Evolutionary conservation across 2,888 invertebrate species (phyloP).

Genomic region (Stegana nigrithorax): DNA sequence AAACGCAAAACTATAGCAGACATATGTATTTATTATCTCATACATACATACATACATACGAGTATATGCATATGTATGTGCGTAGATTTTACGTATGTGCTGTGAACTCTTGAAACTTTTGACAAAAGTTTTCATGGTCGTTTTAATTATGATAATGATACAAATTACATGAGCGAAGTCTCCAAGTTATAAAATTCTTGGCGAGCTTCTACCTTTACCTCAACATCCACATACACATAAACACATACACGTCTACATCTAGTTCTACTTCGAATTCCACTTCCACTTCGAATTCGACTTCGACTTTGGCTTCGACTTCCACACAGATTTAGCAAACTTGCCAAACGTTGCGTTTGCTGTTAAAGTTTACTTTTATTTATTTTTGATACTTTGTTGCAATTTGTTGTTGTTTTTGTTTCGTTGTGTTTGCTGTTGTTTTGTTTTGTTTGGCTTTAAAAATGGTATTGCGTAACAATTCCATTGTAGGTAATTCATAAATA

Average conservation of each 20-base stretch:
- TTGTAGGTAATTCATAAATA: constrained; percentile 25
- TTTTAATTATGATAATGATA: constrained; percentile 60
- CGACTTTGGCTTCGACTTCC: no score
- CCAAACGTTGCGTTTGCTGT: no score
- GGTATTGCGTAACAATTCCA: constrained; percentile 4
- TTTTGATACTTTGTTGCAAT: neutral
- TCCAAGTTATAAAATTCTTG: neutral
- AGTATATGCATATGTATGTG: no score
- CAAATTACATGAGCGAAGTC: constrained; percentile 47
- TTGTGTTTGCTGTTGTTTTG: no score
- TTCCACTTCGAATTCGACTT: no score
- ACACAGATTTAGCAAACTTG: no score
- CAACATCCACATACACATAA: no score
- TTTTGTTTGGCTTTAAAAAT: neutral
- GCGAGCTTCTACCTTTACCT: neutral
- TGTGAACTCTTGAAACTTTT: constrained; percentile 7
- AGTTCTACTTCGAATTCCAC: no score
- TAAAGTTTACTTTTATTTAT: neutral
- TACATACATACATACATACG: no score
- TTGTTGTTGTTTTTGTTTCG: neutral
- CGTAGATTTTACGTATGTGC: neutral
- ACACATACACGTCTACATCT: neutral
- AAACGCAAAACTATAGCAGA: no score
- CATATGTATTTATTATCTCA: no score
- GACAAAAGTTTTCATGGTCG: constrained; percentile 48